phyloP scores from a whole-genome alignment of 2,113 vertebrate species.

The Eptesicus fuscus region DNA sequence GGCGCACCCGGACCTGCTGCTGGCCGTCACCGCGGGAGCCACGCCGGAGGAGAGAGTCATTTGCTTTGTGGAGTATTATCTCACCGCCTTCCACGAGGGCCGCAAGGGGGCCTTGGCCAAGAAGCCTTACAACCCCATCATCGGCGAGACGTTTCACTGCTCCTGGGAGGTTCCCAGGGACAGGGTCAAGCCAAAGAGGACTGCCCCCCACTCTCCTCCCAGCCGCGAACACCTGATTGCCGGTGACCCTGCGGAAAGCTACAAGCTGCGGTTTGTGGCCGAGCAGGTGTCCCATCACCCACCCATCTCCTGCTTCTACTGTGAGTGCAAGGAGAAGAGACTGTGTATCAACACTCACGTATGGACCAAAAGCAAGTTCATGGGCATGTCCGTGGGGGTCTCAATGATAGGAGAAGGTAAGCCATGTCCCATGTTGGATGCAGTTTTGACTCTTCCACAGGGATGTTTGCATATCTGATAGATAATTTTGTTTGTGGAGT shows the following conservation, averaged over 20 bases:
- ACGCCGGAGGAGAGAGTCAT: slow-evolving; percentile 93
- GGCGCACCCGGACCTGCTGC: slow-evolving; percentile 96
- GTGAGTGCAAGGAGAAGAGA: slow-evolving; percentile 93
- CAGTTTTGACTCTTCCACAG: not conserved
- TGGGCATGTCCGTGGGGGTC: slow-evolving; percentile 98
- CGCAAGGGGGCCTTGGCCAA: slow-evolving; percentile 95
- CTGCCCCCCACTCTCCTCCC: not conserved
- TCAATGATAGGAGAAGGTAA: slow-evolving; percentile 98
- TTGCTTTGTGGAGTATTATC: slow-evolving; percentile 96
- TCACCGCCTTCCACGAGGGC: slow-evolving; percentile 97
- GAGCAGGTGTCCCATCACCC: slow-evolving; percentile 98
- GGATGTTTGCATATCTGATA: rapidly evolving
- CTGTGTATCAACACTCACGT: slow-evolving; percentile 93
- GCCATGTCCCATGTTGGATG: not conserved
- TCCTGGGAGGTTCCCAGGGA: slow-evolving; percentile 95
- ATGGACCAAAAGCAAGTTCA: slow-evolving; percentile 99
- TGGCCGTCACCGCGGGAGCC: slow-evolving; percentile 89
- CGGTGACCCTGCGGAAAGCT: slow-evolving; percentile 77
- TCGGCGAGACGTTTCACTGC: slow-evolving; percentile 96
- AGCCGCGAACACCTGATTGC: not conserved
- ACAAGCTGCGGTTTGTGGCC: slow-evolving; percentile 92
- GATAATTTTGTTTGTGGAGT: not conserved
- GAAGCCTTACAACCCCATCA: slow-evolving; percentile 96
- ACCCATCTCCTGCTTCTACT: slow-evolving; percentile 96
- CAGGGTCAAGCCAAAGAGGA: slow-evolving; percentile 81